Evolutionary conservation across 2,888 invertebrate genomes (phyloP), one percentile per base, ranked within the genome.

Genomic region (Tipula lateralis): DNA sequence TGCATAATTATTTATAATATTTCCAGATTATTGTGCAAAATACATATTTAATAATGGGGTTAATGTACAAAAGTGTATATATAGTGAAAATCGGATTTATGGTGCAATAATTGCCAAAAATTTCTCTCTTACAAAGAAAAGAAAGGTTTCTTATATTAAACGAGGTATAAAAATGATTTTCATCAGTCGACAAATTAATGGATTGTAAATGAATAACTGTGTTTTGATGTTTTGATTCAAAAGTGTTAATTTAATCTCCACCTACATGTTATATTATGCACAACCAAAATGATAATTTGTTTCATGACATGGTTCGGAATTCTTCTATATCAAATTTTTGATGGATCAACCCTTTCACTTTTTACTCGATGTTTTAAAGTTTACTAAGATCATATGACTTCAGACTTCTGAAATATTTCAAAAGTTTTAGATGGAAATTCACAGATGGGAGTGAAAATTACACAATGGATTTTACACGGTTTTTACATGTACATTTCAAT

Each of bases 61-160:
- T 66, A 66, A 19, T 12, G 39, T 39, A 66, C 66, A 24, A 32
- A 7, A 36, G n/a, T 39, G n/a, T n/a, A n/a, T n/a, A 39, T 24
- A 66, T 24, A 66, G 66, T 66, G 24, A 24, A 66, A 66, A 66
- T 66, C 66, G 66, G 66, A 24, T 66, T 66, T 66, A 66, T 24
- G 66, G 66, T 66, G 66, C 66, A 66, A 66, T 66, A 24, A 66
- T 24, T 66, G 66, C 66, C 66, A 66, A 66, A 36, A 66, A 66
- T 66, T 66, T 66, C 66, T 66, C 66, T 66, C 44, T n/a, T 16
- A 12, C 7, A 7, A 12, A 66, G 24, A 66, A 66, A 66, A 66
- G 24, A 66, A 66, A 66, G 66, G 66, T 66, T 12, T 66, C 9
- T 24, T 24, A 7, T 24, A 66, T 66, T 66, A 24, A 24, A 24